Percentiles rank a stretch among this genome's conserved stretches.
phyloP scores from a whole-genome alignment of 2,797 vertebrate species.

The Chaetodon trifasciatus region DNA sequence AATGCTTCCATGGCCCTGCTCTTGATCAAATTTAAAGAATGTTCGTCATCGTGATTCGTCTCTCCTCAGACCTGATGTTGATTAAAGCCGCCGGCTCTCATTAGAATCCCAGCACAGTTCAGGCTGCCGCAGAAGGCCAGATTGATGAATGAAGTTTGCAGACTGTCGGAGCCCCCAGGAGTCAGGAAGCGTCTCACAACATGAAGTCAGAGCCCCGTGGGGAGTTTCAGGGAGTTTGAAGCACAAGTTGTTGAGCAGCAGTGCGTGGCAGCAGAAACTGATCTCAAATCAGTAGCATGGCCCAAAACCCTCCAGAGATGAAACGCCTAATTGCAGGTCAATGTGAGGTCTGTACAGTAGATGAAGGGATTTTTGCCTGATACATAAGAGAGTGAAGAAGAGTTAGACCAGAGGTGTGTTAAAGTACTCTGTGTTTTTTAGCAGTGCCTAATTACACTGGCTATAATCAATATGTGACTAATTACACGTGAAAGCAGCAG shows the following conservation, averaged over 20 bases:
- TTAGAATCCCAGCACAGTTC: conserved; percentile 6
- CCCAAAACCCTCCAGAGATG: conserved; percentile 4
- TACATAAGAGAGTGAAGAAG: neutral
- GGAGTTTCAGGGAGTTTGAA: conserved; percentile 39
- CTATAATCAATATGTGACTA: neutral
- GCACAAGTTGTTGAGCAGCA: conserved; percentile 39
- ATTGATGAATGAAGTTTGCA: conserved; percentile 24
- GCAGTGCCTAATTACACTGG: neutral
- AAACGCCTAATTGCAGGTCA: neutral
- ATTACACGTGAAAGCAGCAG: neutral
- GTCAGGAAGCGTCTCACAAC: conserved; percentile 29
- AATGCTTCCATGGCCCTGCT: neutral
- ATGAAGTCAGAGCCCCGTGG: conserved; percentile 33
- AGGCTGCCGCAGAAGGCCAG: conserved; percentile 4
- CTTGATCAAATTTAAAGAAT: conserved; percentile 13
- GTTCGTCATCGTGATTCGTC: conserved; percentile 16
- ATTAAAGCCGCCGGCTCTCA: conserved; percentile 28
- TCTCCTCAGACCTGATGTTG: neutral
- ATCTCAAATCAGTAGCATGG: conserved; percentile 53
- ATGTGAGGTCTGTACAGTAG: neutral
- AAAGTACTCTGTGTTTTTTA: neutral
- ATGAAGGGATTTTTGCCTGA: neutral
- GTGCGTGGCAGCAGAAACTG: conserved; percentile 56
- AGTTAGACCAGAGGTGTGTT: neutral
- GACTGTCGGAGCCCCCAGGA: neutral